phyloP scores from a whole-genome alignment of 2,113 vertebrate species.

The Plecturocebus donacophilus region DNA sequence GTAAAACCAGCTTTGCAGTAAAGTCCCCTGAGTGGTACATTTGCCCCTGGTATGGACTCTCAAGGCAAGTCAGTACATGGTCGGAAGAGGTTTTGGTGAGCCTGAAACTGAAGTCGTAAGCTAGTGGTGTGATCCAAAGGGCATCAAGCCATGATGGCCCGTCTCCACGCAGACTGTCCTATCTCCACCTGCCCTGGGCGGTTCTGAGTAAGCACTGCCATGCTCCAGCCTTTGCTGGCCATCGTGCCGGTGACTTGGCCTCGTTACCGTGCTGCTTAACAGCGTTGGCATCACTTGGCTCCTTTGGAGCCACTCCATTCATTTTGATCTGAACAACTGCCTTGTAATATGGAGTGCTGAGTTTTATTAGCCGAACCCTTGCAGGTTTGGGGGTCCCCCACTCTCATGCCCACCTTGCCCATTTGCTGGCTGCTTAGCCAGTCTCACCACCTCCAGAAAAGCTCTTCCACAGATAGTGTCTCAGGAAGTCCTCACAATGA shows the following conservation, averaged over 20 bases:
- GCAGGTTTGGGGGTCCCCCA: neutral
- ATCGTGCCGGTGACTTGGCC: neutral
- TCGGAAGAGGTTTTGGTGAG: neutral
- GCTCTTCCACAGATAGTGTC: neutral
- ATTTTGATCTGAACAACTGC: neutral
- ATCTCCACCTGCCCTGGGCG: neutral
- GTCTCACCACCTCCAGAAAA: neutral
- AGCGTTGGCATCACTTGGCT: neutral
- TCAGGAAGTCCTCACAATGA: neutral
- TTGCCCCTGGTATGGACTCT: neutral
- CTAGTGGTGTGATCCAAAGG: neutral
- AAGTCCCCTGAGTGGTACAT: neutral
- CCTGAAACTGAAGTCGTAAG: neutral
- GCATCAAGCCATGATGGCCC: neutral
- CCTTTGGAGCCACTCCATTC: neutral
- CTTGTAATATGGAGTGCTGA: neutral
- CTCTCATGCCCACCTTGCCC: neutral
- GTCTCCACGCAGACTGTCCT: rapidly evolving
- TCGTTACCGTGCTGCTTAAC: neutral
- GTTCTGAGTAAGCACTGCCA: neutral
- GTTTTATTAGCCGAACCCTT: neutral
- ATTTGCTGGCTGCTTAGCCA: neutral
- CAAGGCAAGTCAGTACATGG: neutral
- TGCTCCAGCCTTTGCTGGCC: neutral
- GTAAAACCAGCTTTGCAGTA: neutral